Evolutionary conservation across 2,113 vertebrate genomes (phyloP).

Genomic region (Pluvialis apricaria): DNA sequence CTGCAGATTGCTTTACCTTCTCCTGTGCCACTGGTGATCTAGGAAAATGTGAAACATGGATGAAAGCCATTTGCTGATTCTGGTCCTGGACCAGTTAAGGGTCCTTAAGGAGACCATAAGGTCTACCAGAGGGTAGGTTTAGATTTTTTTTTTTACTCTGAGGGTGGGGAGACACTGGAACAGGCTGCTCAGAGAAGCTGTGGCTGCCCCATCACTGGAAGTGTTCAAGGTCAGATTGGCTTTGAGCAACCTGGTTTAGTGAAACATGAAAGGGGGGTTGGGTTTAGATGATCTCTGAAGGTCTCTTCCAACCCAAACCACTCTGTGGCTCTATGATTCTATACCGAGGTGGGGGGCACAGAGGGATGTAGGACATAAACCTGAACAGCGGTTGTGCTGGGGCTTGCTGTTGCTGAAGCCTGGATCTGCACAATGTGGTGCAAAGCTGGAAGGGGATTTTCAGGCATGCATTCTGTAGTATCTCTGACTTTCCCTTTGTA

Average conservation of each 20-base stretch:
- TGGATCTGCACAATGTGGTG: neutral
- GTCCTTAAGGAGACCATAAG: neutral
- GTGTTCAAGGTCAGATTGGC: neutral
- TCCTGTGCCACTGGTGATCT: neutral
- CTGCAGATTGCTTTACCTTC: neutral
- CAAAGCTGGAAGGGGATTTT: neutral
- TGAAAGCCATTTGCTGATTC: neutral
- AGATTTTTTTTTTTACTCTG: rapidly evolving
- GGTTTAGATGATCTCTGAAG: neutral
- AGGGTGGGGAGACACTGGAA: neutral
- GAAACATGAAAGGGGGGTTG: neutral
- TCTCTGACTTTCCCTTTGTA: neutral
- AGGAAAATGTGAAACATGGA: neutral
- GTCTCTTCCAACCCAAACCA: neutral
- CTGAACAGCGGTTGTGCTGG: neutral
- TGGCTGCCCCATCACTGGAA: neutral
- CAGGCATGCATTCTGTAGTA: too few relatives aligned
- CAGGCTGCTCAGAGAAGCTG: neutral
- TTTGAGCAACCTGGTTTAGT: neutral
- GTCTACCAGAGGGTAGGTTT: neutral
- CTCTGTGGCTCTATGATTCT: neutral
- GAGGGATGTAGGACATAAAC: neutral
- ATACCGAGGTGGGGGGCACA: rapidly evolving
- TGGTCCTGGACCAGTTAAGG: neutral
- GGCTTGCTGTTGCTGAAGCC: neutral